phyloP scores from a whole-genome alignment of 2,888 invertebrate genomes.

The Coelinius sp. region DNA sequence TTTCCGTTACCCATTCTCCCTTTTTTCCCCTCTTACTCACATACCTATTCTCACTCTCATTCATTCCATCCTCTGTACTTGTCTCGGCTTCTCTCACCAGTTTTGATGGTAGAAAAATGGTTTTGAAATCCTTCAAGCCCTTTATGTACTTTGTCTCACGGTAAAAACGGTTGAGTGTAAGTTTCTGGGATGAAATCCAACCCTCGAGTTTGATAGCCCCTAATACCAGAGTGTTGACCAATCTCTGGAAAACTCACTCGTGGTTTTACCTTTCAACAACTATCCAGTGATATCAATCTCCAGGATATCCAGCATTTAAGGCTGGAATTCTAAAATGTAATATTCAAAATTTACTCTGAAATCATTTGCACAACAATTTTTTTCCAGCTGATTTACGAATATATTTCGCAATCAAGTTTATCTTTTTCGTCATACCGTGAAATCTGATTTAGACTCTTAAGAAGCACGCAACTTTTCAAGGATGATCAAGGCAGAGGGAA shows the following conservation, averaged over 20 bases:
- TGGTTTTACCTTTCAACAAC: constrained; percentile 18
- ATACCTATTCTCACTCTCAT: constrained; percentile 9
- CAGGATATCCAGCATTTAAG: neutral
- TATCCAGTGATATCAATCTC: neutral
- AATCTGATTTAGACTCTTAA: constrained; percentile 11
- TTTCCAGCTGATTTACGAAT: constrained; percentile 1
- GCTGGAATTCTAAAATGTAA: neutral
- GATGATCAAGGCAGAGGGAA: constrained; percentile 19
- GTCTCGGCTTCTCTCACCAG: constrained; percentile 18
- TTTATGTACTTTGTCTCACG: constrained; percentile 36
- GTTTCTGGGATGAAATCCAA: constrained; percentile 40
- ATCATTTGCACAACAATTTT: neutral
- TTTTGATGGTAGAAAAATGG: constrained; percentile 38
- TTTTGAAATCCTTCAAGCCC: constrained; percentile 28
- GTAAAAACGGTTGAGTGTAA: constrained; percentile 26
- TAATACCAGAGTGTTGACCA: constrained; percentile 57
- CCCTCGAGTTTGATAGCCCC: constrained; percentile 53
- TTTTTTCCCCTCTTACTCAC: constrained; percentile 6
- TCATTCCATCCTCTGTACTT: constrained; percentile 6
- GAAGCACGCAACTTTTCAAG: neutral
- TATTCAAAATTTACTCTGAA: neutral
- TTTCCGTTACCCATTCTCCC: constrained; percentile 13
- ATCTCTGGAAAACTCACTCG: constrained; percentile 39
- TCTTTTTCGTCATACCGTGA: neutral
- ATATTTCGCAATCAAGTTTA: neutral